These are phyloP conservation scores for Cetoscarus ocellatus DNA, from an alignment of 2,797 vertebrate species.

Conservation along the genomic window DNA sequence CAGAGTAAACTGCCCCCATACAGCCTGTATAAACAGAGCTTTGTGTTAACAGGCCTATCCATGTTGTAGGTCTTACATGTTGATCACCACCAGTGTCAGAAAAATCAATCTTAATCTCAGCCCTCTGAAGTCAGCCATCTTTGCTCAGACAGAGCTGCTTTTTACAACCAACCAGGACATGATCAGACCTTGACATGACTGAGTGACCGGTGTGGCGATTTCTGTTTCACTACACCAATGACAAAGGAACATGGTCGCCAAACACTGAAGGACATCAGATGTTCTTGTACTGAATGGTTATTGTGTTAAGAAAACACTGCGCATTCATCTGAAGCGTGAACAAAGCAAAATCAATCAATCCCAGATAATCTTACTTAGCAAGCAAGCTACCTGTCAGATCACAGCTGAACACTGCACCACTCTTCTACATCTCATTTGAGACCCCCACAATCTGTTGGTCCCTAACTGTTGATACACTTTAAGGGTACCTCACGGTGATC, in stretches of 20 bases:
- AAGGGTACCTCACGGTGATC: too few species aligned
- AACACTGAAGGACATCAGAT: neutral
- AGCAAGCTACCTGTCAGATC: too few species aligned
- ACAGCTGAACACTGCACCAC: too few species aligned
- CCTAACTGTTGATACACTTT: too few species aligned
- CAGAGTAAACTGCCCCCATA: constrained; percentile 47
- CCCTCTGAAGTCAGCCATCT: constrained; percentile 6
- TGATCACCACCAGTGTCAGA: constrained; percentile 31
- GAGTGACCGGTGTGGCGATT: constrained; percentile 3
- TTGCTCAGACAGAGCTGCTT: constrained; percentile 5
- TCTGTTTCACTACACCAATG: constrained; percentile 12
- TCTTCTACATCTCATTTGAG: too few species aligned
- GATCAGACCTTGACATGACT: neutral
- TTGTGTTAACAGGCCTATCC: constrained; percentile 41
- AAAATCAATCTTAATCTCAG: constrained; percentile 61
- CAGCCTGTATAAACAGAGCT: constrained; percentile 39
- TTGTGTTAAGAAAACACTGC: too few species aligned
- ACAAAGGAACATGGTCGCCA: neutral
- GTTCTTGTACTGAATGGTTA: too few species aligned
- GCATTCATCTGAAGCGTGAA: too few species aligned
- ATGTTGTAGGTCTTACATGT: constrained; percentile 30
- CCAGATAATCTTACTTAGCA: too few species aligned
- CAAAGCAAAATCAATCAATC: too few species aligned
- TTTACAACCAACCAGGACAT: constrained; percentile 11
- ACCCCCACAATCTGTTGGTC: too few species aligned